Evolutionary conservation across 2,797 vertebrate species (phyloP), one percentile per base, ranked within the genome.

Genomic region (Rhinichthys osculus): DNA sequence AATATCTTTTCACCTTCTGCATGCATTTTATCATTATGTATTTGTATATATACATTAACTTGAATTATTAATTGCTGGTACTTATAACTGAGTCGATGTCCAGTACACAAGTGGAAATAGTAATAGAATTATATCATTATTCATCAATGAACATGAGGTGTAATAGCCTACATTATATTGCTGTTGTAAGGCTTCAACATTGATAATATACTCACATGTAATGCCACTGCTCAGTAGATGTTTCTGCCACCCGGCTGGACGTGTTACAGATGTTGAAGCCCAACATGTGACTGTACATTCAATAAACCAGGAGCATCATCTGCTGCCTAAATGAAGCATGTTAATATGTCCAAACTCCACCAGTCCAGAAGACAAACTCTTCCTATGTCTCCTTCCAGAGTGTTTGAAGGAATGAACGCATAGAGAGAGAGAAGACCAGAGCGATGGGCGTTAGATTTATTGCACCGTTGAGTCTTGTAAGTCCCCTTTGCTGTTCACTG

Each of bases 321-420:
- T 85, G 78, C 77, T 80, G 82, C 50, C 50, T 82, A 62, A 82
- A 82, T 66, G 4, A 78, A 59, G 62, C 85, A 90, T 84, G 80
- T 81, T 79, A 64, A 77, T 50, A 71, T 50, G 71, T 83, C 84
- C 74, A 27, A 76, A 21, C 33, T 88, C 78, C 81, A 80, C 79
- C 44, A 62, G 73, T 88, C 82, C 72, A 71, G 14, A 89, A 74
- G 74, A 57, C 67, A 78, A 80, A 44, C 74, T 85, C 69, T 80
- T 66, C 27, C 70, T 50, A 70, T 71, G 79, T 85, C 80, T 50
- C 62, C 66, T 72, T 84, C 81, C 38, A 42, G 69, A 83, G 7
- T 2, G 35, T 44, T 38, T 44, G 76, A 79, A 77, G 73, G 73
- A 72, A 72, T 72, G 50, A 54, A n/a, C 30, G 0, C 40, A 35